Evolutionary conservation across 2,888 invertebrate species (phyloP).

Genomic region (Hemithea aestivaria): DNA sequence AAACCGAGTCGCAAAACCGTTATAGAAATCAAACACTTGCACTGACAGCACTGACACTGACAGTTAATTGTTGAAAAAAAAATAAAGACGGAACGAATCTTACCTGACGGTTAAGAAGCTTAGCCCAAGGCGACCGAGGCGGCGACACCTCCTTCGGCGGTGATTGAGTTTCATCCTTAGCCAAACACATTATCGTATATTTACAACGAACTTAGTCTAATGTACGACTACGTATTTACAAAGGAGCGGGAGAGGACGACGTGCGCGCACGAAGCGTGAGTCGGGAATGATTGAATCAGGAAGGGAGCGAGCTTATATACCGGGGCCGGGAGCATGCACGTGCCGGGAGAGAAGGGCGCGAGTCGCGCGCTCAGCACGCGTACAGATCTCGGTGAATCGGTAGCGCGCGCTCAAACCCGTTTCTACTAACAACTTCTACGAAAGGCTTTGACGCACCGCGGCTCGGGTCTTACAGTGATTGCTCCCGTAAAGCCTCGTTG

Average conservation of each 20-base stretch:
- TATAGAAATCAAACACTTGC: not conserved
- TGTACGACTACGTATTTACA: slow-evolving; percentile 73
- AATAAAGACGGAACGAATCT: slow-evolving; percentile 27
- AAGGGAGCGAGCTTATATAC: slow-evolving; percentile 70
- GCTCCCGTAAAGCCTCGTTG: slow-evolving; percentile 53
- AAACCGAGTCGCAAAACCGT: slow-evolving; percentile 1
- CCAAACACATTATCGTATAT: slow-evolving; percentile 73
- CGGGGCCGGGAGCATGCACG: slow-evolving; percentile 48
- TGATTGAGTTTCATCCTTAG: slow-evolving; percentile 68
- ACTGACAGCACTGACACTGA: too few species aligned
- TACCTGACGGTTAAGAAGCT: slow-evolving; percentile 79
- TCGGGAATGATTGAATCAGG: slow-evolving; percentile 71
- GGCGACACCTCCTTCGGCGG: slow-evolving; percentile 64
- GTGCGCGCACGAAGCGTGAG: slow-evolving; percentile 60
- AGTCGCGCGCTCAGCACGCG: slow-evolving; percentile 63
- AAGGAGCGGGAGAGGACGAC: slow-evolving; percentile 47
- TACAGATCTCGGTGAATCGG: slow-evolving; percentile 32
- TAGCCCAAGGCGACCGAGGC: slow-evolving; percentile 78
- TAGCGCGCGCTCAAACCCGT: slow-evolving; percentile 71
- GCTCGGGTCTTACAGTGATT: slow-evolving; percentile 38
- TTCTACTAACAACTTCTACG: slow-evolving; percentile 68
- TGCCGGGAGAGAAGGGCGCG: slow-evolving; percentile 36
- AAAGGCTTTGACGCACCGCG: slow-evolving; percentile 72
- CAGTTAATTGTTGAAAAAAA: not conserved
- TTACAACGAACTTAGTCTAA: slow-evolving; percentile 54